These are phyloP conservation scores for Drosophila baimaii DNA, from an alignment of 1,140 invertebrate species.

Conservation along the genomic window DNA sequence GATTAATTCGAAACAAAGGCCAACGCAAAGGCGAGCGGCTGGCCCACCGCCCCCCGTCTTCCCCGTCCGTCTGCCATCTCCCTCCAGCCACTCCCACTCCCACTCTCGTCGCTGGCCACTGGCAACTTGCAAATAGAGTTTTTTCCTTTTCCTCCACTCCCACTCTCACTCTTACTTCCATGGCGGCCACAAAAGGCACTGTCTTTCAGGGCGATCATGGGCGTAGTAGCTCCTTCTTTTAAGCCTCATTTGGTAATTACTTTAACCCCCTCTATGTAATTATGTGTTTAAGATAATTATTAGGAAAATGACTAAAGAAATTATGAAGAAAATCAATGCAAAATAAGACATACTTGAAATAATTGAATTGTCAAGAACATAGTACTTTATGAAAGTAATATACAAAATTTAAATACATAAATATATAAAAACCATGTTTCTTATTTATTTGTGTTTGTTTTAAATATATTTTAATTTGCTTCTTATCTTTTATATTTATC, in stretches of 20 bases:
- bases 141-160: constrained; percentile 1
- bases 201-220: not conserved
- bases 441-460: no score
- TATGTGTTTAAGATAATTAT: not conserved
- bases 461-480: no score
- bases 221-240: not conserved
- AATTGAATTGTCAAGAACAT: no score
- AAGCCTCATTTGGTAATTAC: no score
- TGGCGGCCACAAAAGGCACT: constrained; percentile 5
- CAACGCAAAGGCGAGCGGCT: constrained; percentile 29
- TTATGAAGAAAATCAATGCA: no score
- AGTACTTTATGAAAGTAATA: no score
- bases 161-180: constrained; percentile 8
- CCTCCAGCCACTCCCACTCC: constrained; percentile 29
- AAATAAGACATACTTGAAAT: no score
- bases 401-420: no score
- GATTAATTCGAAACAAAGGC: constrained; percentile 82
- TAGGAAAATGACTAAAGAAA: no score
- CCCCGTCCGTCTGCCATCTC: constrained; percentile 2
- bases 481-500: no score
- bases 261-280: not conserved
- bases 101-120: constrained; percentile 27
- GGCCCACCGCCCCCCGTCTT: not conserved
- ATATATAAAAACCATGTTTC: no score
- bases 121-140: constrained; percentile 67